These are phyloP conservation scores for Amiota minor DNA, from an alignment of 2,888 invertebrate genomes.

Conservation along the genomic window DNA sequence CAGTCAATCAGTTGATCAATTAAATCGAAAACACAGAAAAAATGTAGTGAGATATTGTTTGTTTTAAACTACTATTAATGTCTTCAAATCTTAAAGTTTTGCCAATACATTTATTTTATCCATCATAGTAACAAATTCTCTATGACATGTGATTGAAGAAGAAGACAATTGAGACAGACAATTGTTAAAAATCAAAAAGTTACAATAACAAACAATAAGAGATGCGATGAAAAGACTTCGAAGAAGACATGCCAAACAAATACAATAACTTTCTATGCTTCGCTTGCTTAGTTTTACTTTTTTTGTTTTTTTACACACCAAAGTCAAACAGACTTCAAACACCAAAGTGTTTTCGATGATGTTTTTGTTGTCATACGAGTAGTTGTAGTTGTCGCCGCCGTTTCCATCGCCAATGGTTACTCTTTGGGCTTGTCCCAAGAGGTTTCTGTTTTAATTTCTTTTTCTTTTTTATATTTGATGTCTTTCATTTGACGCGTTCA, in stretches of 20 bases:
- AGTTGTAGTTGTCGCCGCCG: too few relatives aligned
- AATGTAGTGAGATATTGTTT: neutral
- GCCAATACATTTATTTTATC: neutral
- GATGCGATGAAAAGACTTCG: neutral
- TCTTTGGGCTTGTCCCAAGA: too few relatives aligned
- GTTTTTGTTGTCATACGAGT: too few relatives aligned
- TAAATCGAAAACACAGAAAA: neutral
- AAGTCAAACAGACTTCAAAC: too few relatives aligned
- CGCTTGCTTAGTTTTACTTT: neutral
- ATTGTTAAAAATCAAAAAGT: neutral
- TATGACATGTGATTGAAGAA: constrained; percentile 4
- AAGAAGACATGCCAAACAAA: neutral
- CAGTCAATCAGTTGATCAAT: constrained; percentile 19
- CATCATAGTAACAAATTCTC: neutral
- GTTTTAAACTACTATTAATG: neutral
- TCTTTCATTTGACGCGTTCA: neutral
- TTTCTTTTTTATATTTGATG: too few relatives aligned
- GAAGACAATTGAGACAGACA: neutral
- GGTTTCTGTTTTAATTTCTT: too few relatives aligned
- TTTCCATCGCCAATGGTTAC: too few relatives aligned
- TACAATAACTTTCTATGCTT: constrained; percentile 4
- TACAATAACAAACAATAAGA: neutral
- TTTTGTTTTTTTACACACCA: too few relatives aligned
- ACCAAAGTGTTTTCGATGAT: too few relatives aligned
- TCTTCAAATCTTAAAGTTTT: constrained; percentile 8